Evolutionary conservation across 1,140 invertebrate genomes (phyloP), one percentile per base, ranked within the genome.

Genomic region (Druon quercuslanigerum): DNA sequence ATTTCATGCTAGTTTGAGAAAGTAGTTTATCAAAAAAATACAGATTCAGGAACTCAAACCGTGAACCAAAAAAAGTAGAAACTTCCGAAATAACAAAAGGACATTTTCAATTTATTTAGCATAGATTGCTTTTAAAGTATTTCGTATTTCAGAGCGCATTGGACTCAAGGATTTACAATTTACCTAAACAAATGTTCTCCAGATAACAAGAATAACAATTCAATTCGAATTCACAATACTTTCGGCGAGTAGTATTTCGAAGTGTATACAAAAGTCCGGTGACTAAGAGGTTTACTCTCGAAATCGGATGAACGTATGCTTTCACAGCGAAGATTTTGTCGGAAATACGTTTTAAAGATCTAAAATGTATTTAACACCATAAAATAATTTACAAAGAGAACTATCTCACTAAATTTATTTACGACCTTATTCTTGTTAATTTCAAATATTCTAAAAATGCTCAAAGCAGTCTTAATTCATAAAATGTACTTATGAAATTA

Each of bases 161-260:
- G 57, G 12, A 40, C 20, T 33, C 12, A 14, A 60, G 57, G 20
- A 9, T 54, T 54, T 54, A 19, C 17, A 54, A 16, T 19, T 54
- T 60, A 60, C 20, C 9, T 11, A 11, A 7, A 60, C 20, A 25
- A 60, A 60, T 60, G 25, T 60, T 20, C 57, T 60, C 33, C 25
- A 13, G 20, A 60, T 60, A 25, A 60, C 57, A 25, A 6, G 57
- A 60, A 60, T 60, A 60, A 60, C 57, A 60, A 60, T 60, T 60
- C 57, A 11, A 60, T 60, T 20, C 20, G 57, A 14, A 60, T 16
- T 60, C 57, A 33, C 57, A 60, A 60, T 20, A 57, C 56, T 57
- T 57, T 25, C 56, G 9, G 40, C 40, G 40, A 9, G 40, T 11
- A 46, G 40, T 46, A 46, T 46, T 46, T 46, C 40, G 40, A 46